Base-by-base conservation (phyloP, 2,797 vertebrate genomes). In the Hoplostethus atlanticus region DNA sequence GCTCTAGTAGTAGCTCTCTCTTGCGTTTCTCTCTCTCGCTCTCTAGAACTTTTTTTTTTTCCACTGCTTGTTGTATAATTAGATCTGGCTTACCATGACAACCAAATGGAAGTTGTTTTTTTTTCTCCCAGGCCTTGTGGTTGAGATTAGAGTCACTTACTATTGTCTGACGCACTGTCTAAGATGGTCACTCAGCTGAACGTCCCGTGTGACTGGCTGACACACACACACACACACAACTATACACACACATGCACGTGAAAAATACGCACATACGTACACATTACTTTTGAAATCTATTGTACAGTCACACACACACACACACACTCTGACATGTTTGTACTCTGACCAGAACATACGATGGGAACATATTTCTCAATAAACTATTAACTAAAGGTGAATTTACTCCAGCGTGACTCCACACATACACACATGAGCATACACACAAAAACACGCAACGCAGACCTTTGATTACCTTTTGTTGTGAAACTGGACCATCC, bases 1-100 rank as follows among this genome's bases (percentile, higher is more conserved):
- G 55, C 72, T 71, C 71, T 4, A 5, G 51, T 4, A 5, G 51
- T 48, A 25, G 12, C 51, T 28, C 48, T 72, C 50, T 71, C 67
- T 44, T 21, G 38, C 56, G 58, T 71, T 68, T 79, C 38, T 66
- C 52, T 72, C 62, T 70, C 64, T 70, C 65, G 68, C 64, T 70
- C 63, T 76, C 76, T 42, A 68, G 84, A 86, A 80, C 73, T 21
- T 21, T 21, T 21, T 21, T 58, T 79, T 83, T 89, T 91, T 88
- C 84, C 79, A 79, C 76, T 68, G 71, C 76, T 74, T 77, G 78
- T 81, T 84, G 69, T 83, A 88, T 91, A 86, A 89, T 86, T 91
- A 68, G 69, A 80, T 84, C 78, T 85, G 76, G 80, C 79, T 90
- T 80, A 87, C 84, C 83, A 89, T 89, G 84, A 70, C 85, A 89